phyloP scores from a whole-genome alignment of 2,888 invertebrate genomes.

The Malthinus flaveolus region DNA sequence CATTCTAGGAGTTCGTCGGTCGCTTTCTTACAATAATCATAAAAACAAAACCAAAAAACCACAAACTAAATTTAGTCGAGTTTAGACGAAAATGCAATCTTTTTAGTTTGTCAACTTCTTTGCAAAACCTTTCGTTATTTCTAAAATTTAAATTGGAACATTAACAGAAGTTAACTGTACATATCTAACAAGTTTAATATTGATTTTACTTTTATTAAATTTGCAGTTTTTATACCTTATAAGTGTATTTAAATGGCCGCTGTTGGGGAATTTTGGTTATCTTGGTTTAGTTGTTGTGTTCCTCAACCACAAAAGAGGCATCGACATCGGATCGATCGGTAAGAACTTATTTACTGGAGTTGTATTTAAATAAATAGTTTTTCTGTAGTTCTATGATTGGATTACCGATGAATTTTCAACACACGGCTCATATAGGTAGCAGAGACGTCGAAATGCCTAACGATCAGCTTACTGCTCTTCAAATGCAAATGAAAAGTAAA shows the following conservation, averaged over 20 bases:
- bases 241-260: constrained; percentile 52
- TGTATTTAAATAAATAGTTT: neutral
- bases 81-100: neutral
- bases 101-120: no score
- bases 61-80: constrained; percentile 1
- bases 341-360: constrained; percentile 14
- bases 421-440: constrained; percentile 90
- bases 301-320: constrained; percentile 74
- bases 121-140: no score
- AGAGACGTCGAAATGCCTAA: constrained; percentile 85
- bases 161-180: no score
- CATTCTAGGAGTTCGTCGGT: constrained; percentile 15
- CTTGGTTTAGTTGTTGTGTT: constrained; percentile 91
- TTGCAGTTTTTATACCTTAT: no score
- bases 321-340: constrained; percentile 74
- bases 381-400: constrained; percentile 88
- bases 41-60: constrained; percentile 1
- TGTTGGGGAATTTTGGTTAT: constrained; percentile 82
- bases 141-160: no score
- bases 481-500: constrained; percentile 95
- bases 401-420: constrained; percentile 92
- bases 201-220: no score
- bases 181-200: no score
- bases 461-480: constrained; percentile 82
- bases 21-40: neutral